phyloP scores from a whole-genome alignment of 2,888 invertebrate genomes.

The Orthonevra nobilis region DNA sequence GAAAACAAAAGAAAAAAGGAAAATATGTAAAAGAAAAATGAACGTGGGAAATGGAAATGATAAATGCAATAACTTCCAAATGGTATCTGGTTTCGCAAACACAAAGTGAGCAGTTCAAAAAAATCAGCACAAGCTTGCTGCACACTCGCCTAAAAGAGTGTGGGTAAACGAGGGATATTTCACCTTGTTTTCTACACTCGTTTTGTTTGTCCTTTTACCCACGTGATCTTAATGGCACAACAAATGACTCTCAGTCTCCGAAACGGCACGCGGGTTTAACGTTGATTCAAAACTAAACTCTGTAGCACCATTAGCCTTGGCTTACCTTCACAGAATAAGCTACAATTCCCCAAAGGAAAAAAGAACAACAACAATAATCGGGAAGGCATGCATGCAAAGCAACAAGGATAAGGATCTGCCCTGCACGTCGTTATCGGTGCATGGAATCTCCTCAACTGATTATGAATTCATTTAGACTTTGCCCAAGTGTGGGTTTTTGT shows the following conservation, averaged over 20 bases:
- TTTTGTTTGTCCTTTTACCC: slow-evolving; percentile 27
- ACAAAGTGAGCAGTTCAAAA: slow-evolving; percentile 34
- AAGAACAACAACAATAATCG: background rate
- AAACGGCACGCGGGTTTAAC: slow-evolving; percentile 47
- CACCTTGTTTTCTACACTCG: background rate
- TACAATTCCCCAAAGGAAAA: background rate
- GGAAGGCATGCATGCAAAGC: slow-evolving; percentile 34
- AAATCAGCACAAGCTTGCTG: slow-evolving; percentile 22
- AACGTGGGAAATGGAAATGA: slow-evolving; percentile 69
- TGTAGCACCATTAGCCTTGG: slow-evolving; percentile 61
- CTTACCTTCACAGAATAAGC: slow-evolving; percentile 18
- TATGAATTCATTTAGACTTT: slow-evolving; percentile 63
- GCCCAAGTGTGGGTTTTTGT: background rate
- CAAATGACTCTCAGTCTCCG: slow-evolving; percentile 64
- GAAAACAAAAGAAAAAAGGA: slow-evolving; percentile 7
- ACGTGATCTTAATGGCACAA: slow-evolving; percentile 66
- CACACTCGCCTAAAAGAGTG: slow-evolving; percentile 44
- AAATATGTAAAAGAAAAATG: slow-evolving; percentile 1
- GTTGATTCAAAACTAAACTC: slow-evolving; percentile 32
- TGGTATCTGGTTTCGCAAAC: slow-evolving; percentile 66
- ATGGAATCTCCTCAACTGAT: slow-evolving; percentile 48
- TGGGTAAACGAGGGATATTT: slow-evolving; percentile 28
- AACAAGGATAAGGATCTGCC: slow-evolving; percentile 22
- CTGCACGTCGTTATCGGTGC: slow-evolving; percentile 11
- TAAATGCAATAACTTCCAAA: slow-evolving; percentile 70